Evolutionary conservation across 2,888 invertebrate species (phyloP).

Genomic region (Drosophila imparisetae): DNA sequence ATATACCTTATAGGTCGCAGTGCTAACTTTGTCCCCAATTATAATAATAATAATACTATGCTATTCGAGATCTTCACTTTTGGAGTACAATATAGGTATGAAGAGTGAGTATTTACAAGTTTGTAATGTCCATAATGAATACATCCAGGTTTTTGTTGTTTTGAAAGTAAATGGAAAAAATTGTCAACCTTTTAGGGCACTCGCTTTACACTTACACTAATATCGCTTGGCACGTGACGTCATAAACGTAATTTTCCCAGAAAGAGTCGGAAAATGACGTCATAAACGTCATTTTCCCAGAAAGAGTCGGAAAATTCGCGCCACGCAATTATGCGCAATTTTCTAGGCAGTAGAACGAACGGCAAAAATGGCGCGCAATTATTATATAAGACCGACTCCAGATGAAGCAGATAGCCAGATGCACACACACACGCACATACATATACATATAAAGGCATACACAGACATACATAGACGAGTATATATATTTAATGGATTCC

Average conservation of each 20-base stretch:
- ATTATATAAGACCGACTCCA: constrained; percentile 36
- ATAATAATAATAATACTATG: neutral
- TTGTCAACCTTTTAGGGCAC: constrained; percentile 35
- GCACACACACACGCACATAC: constrained; percentile 4
- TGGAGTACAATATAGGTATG: neutral
- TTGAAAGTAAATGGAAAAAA: constrained; percentile 21
- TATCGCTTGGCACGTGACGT: constrained; percentile 58
- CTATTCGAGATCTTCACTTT: neutral
- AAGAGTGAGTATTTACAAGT: neutral
- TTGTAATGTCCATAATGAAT: neutral
- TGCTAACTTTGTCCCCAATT: no score
- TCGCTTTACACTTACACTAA: constrained; percentile 14
- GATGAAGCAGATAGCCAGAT: constrained; percentile 17
- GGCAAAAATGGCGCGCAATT: constrained; percentile 31
- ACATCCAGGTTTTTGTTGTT: neutral
- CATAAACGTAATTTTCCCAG: constrained; percentile 55
- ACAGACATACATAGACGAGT: constrained; percentile 13
- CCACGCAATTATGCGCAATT: constrained; percentile 58
- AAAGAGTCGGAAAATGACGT: no score
- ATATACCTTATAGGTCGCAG: no score
- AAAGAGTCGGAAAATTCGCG: constrained; percentile 27
- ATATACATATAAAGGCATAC: constrained; percentile 8
- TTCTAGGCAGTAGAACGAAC: constrained; percentile 17
- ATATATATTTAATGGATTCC: constrained; percentile 57
- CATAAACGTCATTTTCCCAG: constrained; percentile 55